Evolutionary conservation across 2,888 invertebrate genomes (phyloP).

Genomic region (Hartigia nigra): DNA sequence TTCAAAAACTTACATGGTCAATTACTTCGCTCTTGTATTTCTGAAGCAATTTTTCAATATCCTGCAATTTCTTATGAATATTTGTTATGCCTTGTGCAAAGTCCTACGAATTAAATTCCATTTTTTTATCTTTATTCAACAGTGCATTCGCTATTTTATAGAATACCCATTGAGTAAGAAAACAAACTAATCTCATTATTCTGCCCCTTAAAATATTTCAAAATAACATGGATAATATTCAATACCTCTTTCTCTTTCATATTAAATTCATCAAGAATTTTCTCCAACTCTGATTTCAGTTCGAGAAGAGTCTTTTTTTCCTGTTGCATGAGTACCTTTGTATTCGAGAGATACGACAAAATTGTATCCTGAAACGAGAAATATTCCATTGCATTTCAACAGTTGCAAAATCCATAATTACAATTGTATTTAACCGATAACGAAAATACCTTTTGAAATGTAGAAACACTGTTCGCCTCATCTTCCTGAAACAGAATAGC

Average conservation of each 20-base stretch:
- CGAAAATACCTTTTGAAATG: background rate
- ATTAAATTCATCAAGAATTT: constrained; percentile 40
- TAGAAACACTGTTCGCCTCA: background rate
- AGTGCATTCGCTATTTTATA: background rate
- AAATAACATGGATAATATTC: background rate
- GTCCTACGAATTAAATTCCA: constrained; percentile 22
- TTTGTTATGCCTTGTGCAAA: constrained; percentile 32
- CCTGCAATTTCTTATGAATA: constrained; percentile 38
- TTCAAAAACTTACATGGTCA: constrained; percentile 36
- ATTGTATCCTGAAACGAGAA: constrained; percentile 10
- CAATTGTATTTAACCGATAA: background rate
- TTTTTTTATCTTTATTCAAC: background rate
- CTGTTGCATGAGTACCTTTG: constrained; percentile 44
- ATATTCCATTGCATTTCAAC: background rate
- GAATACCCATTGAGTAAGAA: background rate
- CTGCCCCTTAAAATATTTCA: background rate
- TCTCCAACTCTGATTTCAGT: constrained; percentile 45
- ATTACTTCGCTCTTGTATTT: constrained; percentile 38
- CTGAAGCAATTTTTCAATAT: constrained; percentile 37
- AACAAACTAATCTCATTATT: background rate
- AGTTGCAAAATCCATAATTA: background rate
- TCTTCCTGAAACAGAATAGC: background rate
- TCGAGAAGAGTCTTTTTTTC: constrained; percentile 43
- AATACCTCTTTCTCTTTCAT: constrained; percentile 37
- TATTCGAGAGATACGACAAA: constrained; percentile 38